Conservation (phyloP, 2,797 vertebrate genomes). For the Xenops minutus region DNA sequence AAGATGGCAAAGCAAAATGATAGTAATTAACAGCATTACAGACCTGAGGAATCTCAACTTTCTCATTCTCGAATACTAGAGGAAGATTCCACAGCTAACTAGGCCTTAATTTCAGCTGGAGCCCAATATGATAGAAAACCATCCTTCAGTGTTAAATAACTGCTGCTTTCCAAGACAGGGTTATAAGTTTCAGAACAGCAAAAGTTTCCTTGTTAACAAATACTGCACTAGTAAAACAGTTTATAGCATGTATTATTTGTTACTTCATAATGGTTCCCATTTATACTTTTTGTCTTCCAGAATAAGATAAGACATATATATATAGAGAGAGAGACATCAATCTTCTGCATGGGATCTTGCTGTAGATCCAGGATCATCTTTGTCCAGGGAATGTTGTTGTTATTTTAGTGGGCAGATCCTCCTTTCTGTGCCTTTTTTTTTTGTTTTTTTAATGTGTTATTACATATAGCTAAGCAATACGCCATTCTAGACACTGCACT, state of each 20-base stretch:
- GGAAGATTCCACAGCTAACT: neutral
- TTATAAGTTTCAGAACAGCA: neutral
- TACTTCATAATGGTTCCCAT: neutral
- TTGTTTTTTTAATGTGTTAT: neutral
- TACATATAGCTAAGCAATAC: neutral
- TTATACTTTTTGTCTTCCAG: neutral
- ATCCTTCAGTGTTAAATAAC: neutral
- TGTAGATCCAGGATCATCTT: neutral
- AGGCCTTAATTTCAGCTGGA: neutral
- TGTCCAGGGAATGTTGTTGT: neutral
- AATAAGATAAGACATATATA: neutral
- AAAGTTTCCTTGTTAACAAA: neutral
- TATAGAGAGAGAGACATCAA: neutral
- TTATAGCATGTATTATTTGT: neutral
- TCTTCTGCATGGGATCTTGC: neutral
- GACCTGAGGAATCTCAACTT: neutral
- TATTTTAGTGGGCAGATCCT: constrained; percentile 3
- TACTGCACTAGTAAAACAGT: neutral
- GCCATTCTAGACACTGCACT: neutral
- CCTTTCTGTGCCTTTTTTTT: neutral
- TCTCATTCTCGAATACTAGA: neutral
- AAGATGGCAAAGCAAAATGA: neutral
- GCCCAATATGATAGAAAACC: neutral
- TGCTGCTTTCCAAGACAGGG: neutral
- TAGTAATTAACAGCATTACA: neutral